phyloP scores from a whole-genome alignment of 2,113 vertebrate species.

The Salvelinus sp. region DNA sequence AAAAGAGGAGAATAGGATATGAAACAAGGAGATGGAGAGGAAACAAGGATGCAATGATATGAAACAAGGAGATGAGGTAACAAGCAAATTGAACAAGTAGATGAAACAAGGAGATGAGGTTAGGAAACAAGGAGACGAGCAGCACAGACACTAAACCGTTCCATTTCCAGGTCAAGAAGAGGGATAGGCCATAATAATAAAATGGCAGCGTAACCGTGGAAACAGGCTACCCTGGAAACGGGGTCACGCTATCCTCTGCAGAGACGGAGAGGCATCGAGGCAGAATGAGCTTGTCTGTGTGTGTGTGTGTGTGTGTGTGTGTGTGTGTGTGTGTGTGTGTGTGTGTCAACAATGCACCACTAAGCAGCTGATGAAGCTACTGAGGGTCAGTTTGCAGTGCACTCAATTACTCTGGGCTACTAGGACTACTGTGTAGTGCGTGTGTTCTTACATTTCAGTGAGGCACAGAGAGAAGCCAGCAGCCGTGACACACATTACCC shows the following conservation, averaged over 20 bases:
- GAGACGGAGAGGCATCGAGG: conserved; percentile 54
- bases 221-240: conserved; percentile 63
- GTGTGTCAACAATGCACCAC: conserved; percentile 46
- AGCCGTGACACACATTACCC: conserved; percentile 32
- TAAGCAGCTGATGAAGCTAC: conserved; percentile 46
- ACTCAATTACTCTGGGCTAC: conserved; percentile 25
- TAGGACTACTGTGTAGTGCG: not conserved
- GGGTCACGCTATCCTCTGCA: conserved; percentile 65
- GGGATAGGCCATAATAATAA: conserved; percentile 55
- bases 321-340: conserved; percentile 23
- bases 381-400: conserved; percentile 37
- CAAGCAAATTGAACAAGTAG: too few relatives aligned
- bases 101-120: not conserved
- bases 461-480: not conserved
- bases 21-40: too few relatives aligned
- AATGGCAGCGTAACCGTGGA: conserved; percentile 53
- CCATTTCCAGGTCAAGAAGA: conserved; percentile 28
- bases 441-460: not conserved
- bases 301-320: conserved; percentile 25
- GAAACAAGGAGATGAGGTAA: too few relatives aligned
- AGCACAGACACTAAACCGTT: conserved; percentile 3
- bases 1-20: too few relatives aligned
- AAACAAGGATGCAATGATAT: too few relatives aligned
- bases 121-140: not conserved
- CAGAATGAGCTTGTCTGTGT: conserved; percentile 58